Base-by-base conservation (phyloP, 92 coral and sea anemone species). In the Epizoanthus ramosus region DNA sequence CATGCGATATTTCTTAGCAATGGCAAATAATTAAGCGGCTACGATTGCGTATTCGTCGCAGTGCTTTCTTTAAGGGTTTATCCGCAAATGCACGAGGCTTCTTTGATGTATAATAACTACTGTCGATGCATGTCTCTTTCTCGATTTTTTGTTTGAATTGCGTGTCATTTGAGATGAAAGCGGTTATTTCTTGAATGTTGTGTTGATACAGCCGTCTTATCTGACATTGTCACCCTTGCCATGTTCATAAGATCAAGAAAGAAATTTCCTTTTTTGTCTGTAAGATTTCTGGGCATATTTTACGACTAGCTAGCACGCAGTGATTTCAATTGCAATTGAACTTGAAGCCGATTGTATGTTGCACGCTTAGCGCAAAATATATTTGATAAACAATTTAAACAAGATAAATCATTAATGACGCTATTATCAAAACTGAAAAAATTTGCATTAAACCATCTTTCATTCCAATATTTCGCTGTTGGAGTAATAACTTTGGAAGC, bases 321-420 rank as follows among this genome's bases (percentile, higher is more conserved):
- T 24, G 70, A 77, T 61, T 37, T 35, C 69, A 45, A 13, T 41
- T 31, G 68, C 52, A 37, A 22, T 24, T 6, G 35, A 77, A 37
- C 22, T 24, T 6, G 35, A 77, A 77, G 68, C 58, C 58, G 57
- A 77, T 39, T 21, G 68, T 57, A 19, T 14, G 28, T 28, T 17
- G 68, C 57, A 19, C 24, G 56, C 68, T 59, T 19, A 75, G 71
- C 16, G 47, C 57, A 77, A 61, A 77, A 63, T 39, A 77, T 77
- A 60, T 77, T 60, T 60, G 82, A 77, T 60, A 77, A 77, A 77
- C 82, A 77, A 77, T 60, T 59, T 61, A 77, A 77, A 77, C 82
- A 77, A 61, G 37, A 77, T 77, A 77, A 77, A 77, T 77, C 82
- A 77, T 77, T 77, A 77, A 77, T 77, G 82, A 77, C 57, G 71